Evolutionary conservation across 2,797 vertebrate genomes (phyloP), one percentile per base, ranked within the genome.

Genomic region (Cephalopachus bancanus): DNA sequence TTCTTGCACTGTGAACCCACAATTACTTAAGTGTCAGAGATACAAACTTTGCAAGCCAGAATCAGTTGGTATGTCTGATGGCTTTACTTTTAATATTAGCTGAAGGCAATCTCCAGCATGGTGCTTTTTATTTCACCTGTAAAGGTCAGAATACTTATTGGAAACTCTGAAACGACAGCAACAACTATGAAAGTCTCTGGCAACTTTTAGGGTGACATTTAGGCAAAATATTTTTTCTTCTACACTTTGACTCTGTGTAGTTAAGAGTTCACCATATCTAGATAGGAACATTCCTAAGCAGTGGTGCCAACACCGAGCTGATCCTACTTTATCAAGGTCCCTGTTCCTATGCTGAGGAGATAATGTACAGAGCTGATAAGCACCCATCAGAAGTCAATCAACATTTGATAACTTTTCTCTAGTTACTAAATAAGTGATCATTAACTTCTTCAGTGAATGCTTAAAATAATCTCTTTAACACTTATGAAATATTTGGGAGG

Each of bases 41-140:
- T 28, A 72, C 12, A 69, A 80, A 24, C 76, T 94, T 79, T 62
- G 22, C 15, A 74, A 75, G 65, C 69, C 12, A 6, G 65, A 75
- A 69, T 92, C 44, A 64, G 71, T 75, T 55, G 49, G 28, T 55
- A 55, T 16, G 22, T 53, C 80, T 95, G 88, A 96, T 59, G n/a
- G 75, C 94, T 97, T 96, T 97, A 92, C 85, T 97, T 97, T 96
- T 91, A 97, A 84, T 95, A 83, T 83, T 72, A 95, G 69, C 55
- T n/a, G 11, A 90, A 97, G 93, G 84, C 96, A 94, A 67, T 91
- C 93, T 93, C 89, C 30, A 65, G n/a, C 20, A 37, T 74, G 7
- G 65, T n/a, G 26, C n/a, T 94, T 93, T 96, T 93, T 75, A 93
- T 94, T 97, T 92, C 67, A 86, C 93, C 86, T 85, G 44, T 62